These are phyloP conservation scores for Astyanax mexicanus DNA, from an alignment of 2,797 vertebrate genomes.

Conservation along the genomic window DNA sequence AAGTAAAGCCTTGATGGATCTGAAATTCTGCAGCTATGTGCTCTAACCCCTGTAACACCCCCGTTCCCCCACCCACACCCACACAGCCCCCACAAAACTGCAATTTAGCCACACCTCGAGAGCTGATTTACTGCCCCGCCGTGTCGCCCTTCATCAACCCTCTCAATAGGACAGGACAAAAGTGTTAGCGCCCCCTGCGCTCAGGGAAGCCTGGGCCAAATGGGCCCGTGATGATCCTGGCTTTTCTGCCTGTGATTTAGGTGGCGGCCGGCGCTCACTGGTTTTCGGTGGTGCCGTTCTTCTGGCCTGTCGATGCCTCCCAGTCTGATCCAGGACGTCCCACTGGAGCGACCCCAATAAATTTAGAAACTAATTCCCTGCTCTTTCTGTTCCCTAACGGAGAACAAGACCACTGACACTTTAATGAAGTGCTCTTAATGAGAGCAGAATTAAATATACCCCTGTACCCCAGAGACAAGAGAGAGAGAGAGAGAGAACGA, in stretches of 20 bases:
- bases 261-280: slow-evolving; percentile 86
- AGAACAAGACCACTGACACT: slow-evolving; percentile 91
- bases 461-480: slow-evolving; percentile 42
- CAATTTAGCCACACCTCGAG: slow-evolving; percentile 90
- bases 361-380: slow-evolving; percentile 92
- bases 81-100: slow-evolving; percentile 61
- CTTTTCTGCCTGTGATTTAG: slow-evolving; percentile 96
- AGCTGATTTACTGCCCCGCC: slow-evolving; percentile 90
- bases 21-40: slow-evolving; percentile 76
- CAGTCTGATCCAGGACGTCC: slow-evolving; percentile 92
- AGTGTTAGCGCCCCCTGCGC: slow-evolving; percentile 87
- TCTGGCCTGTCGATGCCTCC: slow-evolving; percentile 22
- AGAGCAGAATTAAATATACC: slow-evolving; percentile 94
- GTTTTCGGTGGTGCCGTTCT: slow-evolving; percentile 81
- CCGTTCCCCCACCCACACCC: no score
- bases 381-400: slow-evolving; percentile 91
- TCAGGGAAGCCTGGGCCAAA: slow-evolving; percentile 90
- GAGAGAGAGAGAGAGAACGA: slow-evolving; percentile 42
- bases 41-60: slow-evolving; percentile 73
- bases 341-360: slow-evolving; percentile 91
- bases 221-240: slow-evolving; percentile 90
- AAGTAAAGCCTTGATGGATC: slow-evolving; percentile 69
- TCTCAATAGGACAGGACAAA: slow-evolving; percentile 91
- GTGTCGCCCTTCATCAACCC: slow-evolving; percentile 94
- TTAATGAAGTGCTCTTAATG: slow-evolving; percentile 99